A percentile compares a stretch with the other conserved stretches of the same genome.
Evolutionary conservation across 2,797 vertebrate genomes (phyloP).

Genomic region (Sebastes kiyomatsui): DNA sequence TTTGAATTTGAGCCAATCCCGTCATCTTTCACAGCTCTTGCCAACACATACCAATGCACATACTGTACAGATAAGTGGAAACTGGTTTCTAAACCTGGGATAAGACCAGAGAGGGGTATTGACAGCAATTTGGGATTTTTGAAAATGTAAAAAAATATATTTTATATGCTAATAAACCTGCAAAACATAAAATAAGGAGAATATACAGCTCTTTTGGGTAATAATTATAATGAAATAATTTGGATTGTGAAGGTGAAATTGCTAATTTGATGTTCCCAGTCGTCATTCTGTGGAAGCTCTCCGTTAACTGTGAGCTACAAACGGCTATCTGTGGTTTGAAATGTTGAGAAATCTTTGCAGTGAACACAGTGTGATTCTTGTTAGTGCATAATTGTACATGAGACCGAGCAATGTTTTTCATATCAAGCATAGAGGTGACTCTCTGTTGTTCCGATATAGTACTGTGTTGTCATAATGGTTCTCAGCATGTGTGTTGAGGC

Average conservation of each 20-base stretch:
- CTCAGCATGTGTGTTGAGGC: neutral
- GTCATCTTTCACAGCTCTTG: neutral
- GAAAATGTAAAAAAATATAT: neutral
- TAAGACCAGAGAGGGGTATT: neutral
- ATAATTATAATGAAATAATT: neutral
- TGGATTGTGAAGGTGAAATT: neutral
- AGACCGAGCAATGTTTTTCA: neutral
- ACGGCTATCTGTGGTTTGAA: neutral
- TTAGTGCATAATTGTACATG: neutral
- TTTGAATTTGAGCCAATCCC: slow-evolving; percentile 17
- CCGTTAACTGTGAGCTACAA: neutral
- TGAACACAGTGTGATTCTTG: neutral
- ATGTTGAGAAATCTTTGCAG: neutral
- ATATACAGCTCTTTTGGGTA: neutral
- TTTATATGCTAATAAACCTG: neutral
- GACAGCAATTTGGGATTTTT: neutral
- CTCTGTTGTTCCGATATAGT: neutral
- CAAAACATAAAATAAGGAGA: neutral
- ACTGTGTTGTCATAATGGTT: neutral
- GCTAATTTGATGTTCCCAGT: neutral
- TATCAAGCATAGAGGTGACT: neutral
- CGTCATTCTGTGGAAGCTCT: neutral
- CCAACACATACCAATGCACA: neutral
- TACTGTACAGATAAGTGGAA: neutral
- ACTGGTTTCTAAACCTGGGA: neutral